Percentiles rank a stretch among this genome's conserved stretches.
Evolutionary conservation across 2,888 invertebrate species (phyloP).

Genomic region (Ectropis crepuscularia): DNA sequence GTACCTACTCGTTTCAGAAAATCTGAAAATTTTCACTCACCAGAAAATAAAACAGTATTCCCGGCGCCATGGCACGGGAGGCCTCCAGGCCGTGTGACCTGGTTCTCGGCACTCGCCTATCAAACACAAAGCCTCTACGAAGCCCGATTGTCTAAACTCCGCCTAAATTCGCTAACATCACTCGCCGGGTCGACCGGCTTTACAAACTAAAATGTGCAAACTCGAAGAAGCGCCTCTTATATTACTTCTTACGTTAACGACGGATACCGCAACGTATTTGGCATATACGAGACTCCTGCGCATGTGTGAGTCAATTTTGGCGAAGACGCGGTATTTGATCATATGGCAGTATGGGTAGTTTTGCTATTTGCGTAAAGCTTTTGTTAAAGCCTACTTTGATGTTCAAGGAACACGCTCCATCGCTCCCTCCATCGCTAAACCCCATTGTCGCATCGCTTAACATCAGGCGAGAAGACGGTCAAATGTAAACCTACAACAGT

Average conservation of each 20-base stretch:
- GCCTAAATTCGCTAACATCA: slow-evolving; percentile 74
- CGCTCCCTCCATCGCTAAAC: too few relatives aligned
- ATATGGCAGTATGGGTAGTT: slow-evolving; percentile 19
- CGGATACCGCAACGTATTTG: slow-evolving; percentile 82
- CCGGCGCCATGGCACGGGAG: slow-evolving; percentile 80
- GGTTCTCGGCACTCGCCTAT: slow-evolving; percentile 40
- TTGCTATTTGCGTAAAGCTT: not conserved
- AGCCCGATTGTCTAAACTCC: slow-evolving; percentile 55
- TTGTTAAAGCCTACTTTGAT: not conserved
- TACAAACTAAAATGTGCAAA: slow-evolving; percentile 83
- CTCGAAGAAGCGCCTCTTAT: slow-evolving; percentile 83
- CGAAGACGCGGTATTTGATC: slow-evolving; percentile 33
- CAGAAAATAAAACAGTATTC: slow-evolving; percentile 70
- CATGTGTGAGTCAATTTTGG: slow-evolving; percentile 73
- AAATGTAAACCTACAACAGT: too few relatives aligned
- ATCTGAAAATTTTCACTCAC: slow-evolving; percentile 57
- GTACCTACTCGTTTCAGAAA: too few relatives aligned
- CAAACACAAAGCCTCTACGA: slow-evolving; percentile 51
- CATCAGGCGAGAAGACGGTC: too few relatives aligned
- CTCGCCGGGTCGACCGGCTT: slow-evolving; percentile 78
- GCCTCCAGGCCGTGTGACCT: slow-evolving; percentile 59
- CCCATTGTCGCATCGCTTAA: too few relatives aligned
- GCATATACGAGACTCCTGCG: slow-evolving; percentile 64
- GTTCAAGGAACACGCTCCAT: too few relatives aligned
- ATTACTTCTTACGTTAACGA: slow-evolving; percentile 82